Evolutionary conservation across 2,888 invertebrate species (phyloP).

Genomic region (Phoenoteleia sp.): DNA sequence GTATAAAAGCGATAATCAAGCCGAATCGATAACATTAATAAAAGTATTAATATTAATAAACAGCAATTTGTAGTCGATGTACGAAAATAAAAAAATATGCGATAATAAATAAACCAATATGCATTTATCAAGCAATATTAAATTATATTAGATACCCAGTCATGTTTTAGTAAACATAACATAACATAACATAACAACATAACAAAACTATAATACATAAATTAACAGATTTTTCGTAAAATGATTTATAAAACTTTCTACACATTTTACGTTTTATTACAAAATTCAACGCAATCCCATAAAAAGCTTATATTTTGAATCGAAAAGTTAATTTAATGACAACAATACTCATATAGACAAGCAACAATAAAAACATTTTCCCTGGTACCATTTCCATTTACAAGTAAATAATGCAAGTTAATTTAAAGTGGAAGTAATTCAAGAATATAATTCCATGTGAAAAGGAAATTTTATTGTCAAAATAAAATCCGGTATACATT

Average conservation of each 20-base stretch:
- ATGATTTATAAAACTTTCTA: no score
- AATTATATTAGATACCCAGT: no score
- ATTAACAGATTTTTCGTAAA: no score
- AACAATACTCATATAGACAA: conserved; percentile 13
- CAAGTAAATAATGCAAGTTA: conserved; percentile 39
- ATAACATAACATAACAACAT: no score
- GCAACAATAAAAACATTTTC: conserved; percentile 15
- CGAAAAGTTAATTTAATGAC: conserved; percentile 38
- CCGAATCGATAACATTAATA: conserved; percentile 7
- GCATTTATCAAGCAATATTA: no score
- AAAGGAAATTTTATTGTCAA: no score
- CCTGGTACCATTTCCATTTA: conserved; percentile 1
- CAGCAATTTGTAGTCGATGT: background rate
- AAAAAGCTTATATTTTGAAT: conserved; percentile 29
- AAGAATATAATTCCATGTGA: no score
- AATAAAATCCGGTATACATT: no score
- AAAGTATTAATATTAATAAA: background rate
- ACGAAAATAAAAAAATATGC: no score
- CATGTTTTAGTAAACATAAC: no score
- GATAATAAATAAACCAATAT: no score
- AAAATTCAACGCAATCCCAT: conserved; percentile 21
- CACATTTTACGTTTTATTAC: background rate
- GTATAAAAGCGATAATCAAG: background rate
- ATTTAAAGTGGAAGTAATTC: conserved; percentile 21
- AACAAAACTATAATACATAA: no score